Percentiles rank a stretch among this genome's conserved stretches.
These are phyloP conservation scores for Myathropa florea DNA, from an alignment of 2,888 invertebrate species.

Conservation along the genomic window DNA sequence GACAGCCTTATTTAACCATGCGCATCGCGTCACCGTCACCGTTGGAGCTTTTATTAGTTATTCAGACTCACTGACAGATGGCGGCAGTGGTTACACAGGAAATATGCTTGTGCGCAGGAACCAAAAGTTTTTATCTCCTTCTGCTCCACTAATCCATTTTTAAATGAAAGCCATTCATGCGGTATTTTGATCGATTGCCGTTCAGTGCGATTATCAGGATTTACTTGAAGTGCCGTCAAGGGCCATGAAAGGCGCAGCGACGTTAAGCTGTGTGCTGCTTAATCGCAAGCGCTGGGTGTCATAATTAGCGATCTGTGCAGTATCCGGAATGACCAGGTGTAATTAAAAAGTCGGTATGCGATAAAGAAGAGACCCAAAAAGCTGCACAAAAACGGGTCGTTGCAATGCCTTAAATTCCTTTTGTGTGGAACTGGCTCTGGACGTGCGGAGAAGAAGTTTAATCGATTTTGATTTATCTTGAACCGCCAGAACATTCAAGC, in stretches of 20 bases:
- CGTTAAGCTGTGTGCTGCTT: not conserved
- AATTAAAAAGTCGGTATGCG: conserved; percentile 33
- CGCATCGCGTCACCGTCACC: conserved; percentile 24
- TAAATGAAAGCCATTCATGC: conserved; percentile 14
- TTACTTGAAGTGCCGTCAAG: not conserved
- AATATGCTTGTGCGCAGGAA: conserved; percentile 9
- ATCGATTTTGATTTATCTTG: conserved; percentile 13
- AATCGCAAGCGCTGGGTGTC: conserved; percentile 25
- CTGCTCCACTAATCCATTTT: conserved; percentile 19
- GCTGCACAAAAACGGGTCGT: not conserved
- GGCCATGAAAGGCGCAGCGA: not conserved
- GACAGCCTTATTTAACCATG: conserved; percentile 31
- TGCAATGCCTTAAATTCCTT: not conserved
- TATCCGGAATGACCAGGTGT: conserved; percentile 17
- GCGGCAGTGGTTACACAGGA: conserved; percentile 4
- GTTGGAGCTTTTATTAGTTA: not conserved
- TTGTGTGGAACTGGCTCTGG: not conserved
- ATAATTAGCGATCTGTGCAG: conserved; percentile 26
- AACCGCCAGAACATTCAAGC: not conserved
- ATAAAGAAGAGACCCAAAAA: not conserved
- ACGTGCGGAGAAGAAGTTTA: not conserved
- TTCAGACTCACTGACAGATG: conserved; percentile 43
- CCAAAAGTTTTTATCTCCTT: not conserved
- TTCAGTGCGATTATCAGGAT: conserved; percentile 11
- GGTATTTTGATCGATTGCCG: conserved; percentile 44